Evolutionary conservation across 2,797 vertebrate species (phyloP).

Genomic region (Gymnoscopelus microlampas): DNA sequence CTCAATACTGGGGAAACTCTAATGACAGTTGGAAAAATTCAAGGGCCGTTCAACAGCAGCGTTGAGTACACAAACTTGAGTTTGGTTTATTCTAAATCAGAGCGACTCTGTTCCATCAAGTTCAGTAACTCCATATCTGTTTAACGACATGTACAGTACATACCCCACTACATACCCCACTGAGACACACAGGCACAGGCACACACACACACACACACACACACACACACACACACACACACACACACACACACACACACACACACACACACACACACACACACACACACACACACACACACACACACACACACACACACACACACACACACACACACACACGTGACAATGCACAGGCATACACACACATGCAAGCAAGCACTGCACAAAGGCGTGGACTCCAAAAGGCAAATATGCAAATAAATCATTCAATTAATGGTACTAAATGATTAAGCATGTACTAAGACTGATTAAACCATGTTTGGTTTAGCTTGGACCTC

Average conservation of each 20-base stretch:
- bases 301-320: too few species aligned
- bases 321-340: not conserved
- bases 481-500: not conserved
- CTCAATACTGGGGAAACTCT: constrained; percentile 63
- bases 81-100: constrained; percentile 2
- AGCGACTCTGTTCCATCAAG: too few species aligned
- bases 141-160: too few species aligned
- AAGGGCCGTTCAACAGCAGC: constrained; percentile 29
- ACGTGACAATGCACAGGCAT: not conserved
- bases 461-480: constrained; percentile 7
- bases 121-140: too few species aligned
- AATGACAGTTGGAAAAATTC: constrained; percentile 34
- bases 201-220: too few species aligned
- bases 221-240: too few species aligned
- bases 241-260: too few species aligned
- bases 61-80: constrained; percentile 1
- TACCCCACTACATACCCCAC: too few species aligned
- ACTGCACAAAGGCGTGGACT: too few species aligned
- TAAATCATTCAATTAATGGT: constrained; percentile 4
- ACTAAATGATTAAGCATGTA: constrained; percentile 12
- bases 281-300: too few species aligned
- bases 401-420: not conserved
- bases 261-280: too few species aligned
- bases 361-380: not conserved
- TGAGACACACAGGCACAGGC: too few species aligned